Evolutionary conservation across 1,140 invertebrate genomes (phyloP), one percentile per base, ranked within the genome.

Genomic region (Drosophila asahinai): DNA sequence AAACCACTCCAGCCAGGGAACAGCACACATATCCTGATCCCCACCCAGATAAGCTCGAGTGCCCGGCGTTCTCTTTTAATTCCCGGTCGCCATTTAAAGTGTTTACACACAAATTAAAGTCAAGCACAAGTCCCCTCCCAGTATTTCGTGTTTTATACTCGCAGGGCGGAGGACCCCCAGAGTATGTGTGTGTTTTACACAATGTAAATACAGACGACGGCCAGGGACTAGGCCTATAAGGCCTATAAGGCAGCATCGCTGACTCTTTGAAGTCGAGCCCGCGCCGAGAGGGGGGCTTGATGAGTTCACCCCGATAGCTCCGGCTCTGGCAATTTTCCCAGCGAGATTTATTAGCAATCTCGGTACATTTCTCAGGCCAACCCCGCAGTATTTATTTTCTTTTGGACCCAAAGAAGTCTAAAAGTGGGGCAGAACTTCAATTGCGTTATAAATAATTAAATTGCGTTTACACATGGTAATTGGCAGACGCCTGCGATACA

Each of bases 51-150:
- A 77, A 61, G 68, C 67, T 78, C 42, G 63, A 83, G 80, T 83
- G 74, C 51, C 54, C 63, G 63, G 42, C 45, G 30, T 51, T 63
- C 77, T 55, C 70, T 49, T 75, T 75, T 76, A 77, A 80, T 80
- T 77, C 67, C 61, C 51, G 47, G 52, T 22, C 40, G 66, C 38
- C 70, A 71, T 79, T 89, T 89, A 89, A 89, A 90, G 86, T 89
- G 86, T 89, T 89, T 89, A 84, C 84, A 84, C 84, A 79, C 77
- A 89, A 87, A 87, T 87, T 87, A 89, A 87, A 87, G 84, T 89
- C 83, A 83, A 83, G 82, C 82, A 74, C 70, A 73, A 73, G 68
- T 61, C 51, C 38, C 54, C 54, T 11, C 1, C 30, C 54, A 62
- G 54, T 62, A 64, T 64, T 61, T 68, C 19, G 73, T 59, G 63